Percentiles rank a stretch among this genome's conserved stretches.
Evolutionary conservation across 2,797 vertebrate species (phyloP).

Genomic region (Enteromius paludinosus): DNA sequence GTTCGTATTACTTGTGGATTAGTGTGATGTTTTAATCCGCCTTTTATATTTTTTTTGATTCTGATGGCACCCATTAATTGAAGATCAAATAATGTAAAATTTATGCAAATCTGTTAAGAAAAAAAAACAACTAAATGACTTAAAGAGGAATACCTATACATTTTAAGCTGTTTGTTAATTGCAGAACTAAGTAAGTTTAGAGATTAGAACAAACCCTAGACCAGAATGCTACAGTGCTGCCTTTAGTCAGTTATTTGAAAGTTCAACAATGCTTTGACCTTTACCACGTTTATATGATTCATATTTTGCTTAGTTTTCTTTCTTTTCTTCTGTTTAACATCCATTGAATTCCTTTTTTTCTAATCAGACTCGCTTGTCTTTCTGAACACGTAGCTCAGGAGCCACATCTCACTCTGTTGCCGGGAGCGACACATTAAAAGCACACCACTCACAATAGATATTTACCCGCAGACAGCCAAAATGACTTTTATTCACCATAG

Average conservation of each 20-base stretch:
- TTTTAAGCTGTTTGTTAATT: neutral
- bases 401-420: constrained; percentile 56
- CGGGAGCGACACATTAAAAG: constrained; percentile 58
- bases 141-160: neutral
- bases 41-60: neutral
- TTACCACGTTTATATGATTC: constrained; percentile 17
- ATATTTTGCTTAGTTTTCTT: constrained; percentile 18
- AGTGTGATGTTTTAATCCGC: neutral
- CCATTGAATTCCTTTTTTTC: constrained; percentile 38
- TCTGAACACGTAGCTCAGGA: constrained; percentile 49
- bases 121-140: neutral
- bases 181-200: neutral
- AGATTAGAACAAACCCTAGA: neutral
- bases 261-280: neutral
- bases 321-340: constrained; percentile 19
- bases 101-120: neutral
- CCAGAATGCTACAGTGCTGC: neutral
- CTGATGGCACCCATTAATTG: neutral
- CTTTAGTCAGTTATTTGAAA: constrained; percentile 1
- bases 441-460: constrained; percentile 56
- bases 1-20: neutral
- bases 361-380: constrained; percentile 47
- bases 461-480: constrained; percentile 45
- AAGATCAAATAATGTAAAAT: neutral
- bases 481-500: constrained; percentile 42